Evolutionary conservation across 1,140 invertebrate genomes (phyloP).

Genomic region (Portunus trituberculatus): DNA sequence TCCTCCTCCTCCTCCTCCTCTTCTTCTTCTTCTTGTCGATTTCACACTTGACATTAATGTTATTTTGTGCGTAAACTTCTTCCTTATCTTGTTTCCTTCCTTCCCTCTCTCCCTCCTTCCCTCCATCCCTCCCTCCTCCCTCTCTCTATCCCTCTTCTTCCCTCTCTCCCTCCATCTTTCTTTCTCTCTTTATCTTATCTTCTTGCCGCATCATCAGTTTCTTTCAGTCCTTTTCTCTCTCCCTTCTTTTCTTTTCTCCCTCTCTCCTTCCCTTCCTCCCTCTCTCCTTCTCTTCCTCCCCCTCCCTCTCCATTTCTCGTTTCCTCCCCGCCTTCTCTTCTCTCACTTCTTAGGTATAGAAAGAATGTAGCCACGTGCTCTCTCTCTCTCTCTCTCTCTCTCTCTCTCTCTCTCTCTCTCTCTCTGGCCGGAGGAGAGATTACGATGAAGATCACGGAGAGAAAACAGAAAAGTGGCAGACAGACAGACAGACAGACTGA

Average conservation of each 20-base stretch:
- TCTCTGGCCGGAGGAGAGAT: constrained; percentile 42
- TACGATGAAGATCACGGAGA: not conserved
- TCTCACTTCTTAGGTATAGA: too few species aligned
- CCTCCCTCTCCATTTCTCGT: not conserved
- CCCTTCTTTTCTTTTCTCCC: not conserved
- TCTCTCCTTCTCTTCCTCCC: constrained; percentile 54
- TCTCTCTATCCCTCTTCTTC: not conserved
- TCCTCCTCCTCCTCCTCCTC: too few species aligned
- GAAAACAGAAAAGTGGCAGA: not conserved
- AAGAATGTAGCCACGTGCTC: too few species aligned
- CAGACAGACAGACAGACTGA: not conserved
- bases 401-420: constrained; percentile 44
- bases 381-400: constrained; percentile 5
- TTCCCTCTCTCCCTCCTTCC: not conserved
- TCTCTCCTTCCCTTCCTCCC: constrained; percentile 45
- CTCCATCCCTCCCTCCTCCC: not conserved
- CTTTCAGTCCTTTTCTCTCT: too few species aligned
- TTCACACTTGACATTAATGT: too few species aligned
- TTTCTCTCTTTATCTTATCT: not conserved
- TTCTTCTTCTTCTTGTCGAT: too few species aligned
- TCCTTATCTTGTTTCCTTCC: constrained; percentile 5
- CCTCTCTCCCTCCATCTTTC: not conserved
- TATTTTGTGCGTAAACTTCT: too few species aligned
- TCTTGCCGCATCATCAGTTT: not conserved
- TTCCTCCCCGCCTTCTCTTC: not conserved